A percentile compares a stretch with the other conserved stretches of the same genome.
Conservation (phyloP, 64 coral and sea anemone genomes). For the Platygyra sinensis region DNA sequence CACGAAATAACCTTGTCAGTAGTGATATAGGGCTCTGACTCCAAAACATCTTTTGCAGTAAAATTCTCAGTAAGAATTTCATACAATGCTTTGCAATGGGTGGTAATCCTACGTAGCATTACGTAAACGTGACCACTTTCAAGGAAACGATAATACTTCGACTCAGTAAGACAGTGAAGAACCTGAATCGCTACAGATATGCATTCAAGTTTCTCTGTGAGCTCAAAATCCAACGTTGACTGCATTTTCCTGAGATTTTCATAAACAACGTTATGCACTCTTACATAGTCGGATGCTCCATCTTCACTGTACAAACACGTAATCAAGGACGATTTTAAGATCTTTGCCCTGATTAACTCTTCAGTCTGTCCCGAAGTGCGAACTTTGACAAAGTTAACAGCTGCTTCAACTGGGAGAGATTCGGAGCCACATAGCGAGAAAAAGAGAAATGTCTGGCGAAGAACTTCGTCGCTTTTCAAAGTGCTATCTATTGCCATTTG, state of each 20-base stretch:
- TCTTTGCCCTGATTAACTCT: constrained; percentile 16
- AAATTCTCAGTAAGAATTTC: too few species aligned
- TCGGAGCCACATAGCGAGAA: too few species aligned
- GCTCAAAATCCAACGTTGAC: not conserved
- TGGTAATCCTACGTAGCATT: too few species aligned
- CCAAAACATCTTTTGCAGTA: too few species aligned
- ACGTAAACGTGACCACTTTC: too few species aligned
- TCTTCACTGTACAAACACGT: constrained; percentile 4
- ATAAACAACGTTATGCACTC: constrained; percentile 55
- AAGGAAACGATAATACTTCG: not conserved
- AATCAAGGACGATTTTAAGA: constrained; percentile 48
- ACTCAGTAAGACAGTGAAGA: constrained; percentile 1
- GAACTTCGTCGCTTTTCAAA: not conserved
- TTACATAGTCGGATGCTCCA: not conserved
- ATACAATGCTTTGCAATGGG: too few species aligned
- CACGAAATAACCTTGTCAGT: too few species aligned
- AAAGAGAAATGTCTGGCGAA: not conserved
- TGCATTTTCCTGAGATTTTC: constrained; percentile 15
- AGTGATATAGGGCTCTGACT: too few species aligned
- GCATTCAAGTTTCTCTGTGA: not conserved
- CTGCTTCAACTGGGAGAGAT: too few species aligned
- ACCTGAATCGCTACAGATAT: constrained; percentile 6
- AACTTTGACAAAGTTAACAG: not conserved
- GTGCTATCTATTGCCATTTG: constrained; percentile 42
- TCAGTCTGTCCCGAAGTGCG: constrained; percentile 15